Evolutionary conservation across 2,797 vertebrate genomes (phyloP).

Genomic region (Eidolon dupreanum): DNA sequence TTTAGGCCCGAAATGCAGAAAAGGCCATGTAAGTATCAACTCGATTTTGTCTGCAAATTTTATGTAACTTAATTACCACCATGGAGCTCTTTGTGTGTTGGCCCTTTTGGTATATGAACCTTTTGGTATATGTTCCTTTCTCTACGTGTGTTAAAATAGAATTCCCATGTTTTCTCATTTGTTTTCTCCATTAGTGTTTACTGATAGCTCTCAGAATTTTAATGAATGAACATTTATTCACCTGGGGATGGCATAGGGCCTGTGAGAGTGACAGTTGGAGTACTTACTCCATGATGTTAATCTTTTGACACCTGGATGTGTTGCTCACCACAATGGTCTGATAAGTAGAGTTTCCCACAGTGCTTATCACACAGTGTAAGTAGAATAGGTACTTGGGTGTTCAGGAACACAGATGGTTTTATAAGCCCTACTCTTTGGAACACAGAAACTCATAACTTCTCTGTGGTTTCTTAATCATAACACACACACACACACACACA

Average conservation of each 20-base stretch:
- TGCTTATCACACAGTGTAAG: neutral
- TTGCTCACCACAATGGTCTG: neutral
- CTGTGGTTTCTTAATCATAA: neutral
- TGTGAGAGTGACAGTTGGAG: neutral
- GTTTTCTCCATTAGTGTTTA: neutral
- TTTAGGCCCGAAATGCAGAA: conserved; percentile 95
- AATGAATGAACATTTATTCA: neutral
- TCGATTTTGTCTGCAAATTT: neutral
- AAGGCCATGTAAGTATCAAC: conserved; percentile 95
- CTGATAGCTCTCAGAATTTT: neutral
- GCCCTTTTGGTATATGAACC: neutral
- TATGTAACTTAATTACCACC: neutral
- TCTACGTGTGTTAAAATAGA: neutral
- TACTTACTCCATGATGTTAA: neutral
- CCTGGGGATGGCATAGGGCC: neutral
- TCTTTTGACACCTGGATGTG: neutral
- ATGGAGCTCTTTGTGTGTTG: neutral
- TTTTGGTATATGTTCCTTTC: neutral
- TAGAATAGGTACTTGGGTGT: neutral
- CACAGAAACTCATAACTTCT: neutral
- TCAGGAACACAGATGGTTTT: neutral
- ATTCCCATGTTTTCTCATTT: neutral
- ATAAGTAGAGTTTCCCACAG: neutral
- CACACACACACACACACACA: neutral
- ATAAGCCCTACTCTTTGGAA: neutral